Evolutionary conservation across 2,797 vertebrate species (phyloP), one percentile per base, ranked within the genome.

Genomic region (Sus cebifrons): DNA sequence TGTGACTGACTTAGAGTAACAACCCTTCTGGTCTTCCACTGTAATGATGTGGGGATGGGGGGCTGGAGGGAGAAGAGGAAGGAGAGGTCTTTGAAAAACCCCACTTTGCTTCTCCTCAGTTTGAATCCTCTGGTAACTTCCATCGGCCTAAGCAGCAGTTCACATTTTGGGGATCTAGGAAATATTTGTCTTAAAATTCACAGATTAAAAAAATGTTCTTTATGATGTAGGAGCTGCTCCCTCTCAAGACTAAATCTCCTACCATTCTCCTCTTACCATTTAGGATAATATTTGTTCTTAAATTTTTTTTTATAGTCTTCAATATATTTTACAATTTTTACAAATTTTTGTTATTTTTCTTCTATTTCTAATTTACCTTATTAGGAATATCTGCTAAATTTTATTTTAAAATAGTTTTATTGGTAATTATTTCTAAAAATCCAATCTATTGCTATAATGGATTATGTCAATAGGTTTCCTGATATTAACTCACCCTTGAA

Each of bases 341-440:
- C 49, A 32, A 56, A 78, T 40, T 73, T 74, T 74, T 54, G 18
- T 40, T 44, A 27, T 29, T 92, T 82, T 95, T 78, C 29, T 86
- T 68, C 40, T 77, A 6, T 88, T 74, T 94, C 71, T 87, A 67
- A 84, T 52, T 89, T 84, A n/a, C 21, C 74, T 87, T 83, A 56
- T 91, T 86, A 89, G 49, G 23, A 68, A 91, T 12, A 1, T 88
- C 86, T 90, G 21, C n/a, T 93, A 81, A 85, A 91, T 60, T 52
- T 49, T 87, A 91, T 78, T 79, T 64, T n/a, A 20, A 89, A 87
- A 78, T 79, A 78, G 83, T 93, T 82, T 56, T 67, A 89, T 64
- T 64, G 81, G n/a, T 90, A 70, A 83, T 74, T 2, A 20, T 60
- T 90, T 77, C 14, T 40, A 67, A 73, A 88, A 83, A 49, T 73